These are phyloP conservation scores for Esox masquinongy DNA, from an alignment of 2,797 vertebrate species.

Conservation along the genomic window DNA sequence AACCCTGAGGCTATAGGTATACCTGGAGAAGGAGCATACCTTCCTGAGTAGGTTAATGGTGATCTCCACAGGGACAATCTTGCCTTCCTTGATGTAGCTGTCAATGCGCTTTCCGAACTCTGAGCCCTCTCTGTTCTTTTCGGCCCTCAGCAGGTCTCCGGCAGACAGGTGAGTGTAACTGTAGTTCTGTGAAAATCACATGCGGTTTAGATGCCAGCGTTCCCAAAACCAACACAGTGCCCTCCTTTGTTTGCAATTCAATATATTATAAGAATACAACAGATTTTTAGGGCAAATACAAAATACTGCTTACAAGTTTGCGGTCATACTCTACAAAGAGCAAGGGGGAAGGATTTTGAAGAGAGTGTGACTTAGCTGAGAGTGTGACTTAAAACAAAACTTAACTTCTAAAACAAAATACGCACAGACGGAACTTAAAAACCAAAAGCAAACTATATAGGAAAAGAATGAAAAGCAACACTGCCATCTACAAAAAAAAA, in stretches of 20 bases:
- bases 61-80: slow-evolving; percentile 95
- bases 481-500: no score
- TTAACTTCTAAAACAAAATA: no score
- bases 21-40: slow-evolving; percentile 70
- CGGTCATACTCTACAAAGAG: not conserved
- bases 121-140: slow-evolving; percentile 85
- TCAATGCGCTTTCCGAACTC: slow-evolving; percentile 90
- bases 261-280: not conserved
- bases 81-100: slow-evolving; percentile 91
- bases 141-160: slow-evolving; percentile 91
- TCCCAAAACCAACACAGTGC: not conserved
- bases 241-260: not conserved
- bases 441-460: no score
- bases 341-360: not conserved
- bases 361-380: no score
- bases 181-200: slow-evolving; percentile 72
- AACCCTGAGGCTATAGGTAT: not conserved
- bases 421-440: no score
- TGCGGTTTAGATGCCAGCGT: not conserved
- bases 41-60: slow-evolving; percentile 91
- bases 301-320: not conserved
- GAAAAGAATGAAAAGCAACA: no score
- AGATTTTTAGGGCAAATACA: not conserved
- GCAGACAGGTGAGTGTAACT: slow-evolving; percentile 94
- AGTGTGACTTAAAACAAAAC: no score